Percentiles rank a stretch among this genome's conserved stretches.
These are phyloP conservation scores for Seira ritae DNA, from an alignment of 2,888 invertebrate species.

Conservation along the genomic window DNA sequence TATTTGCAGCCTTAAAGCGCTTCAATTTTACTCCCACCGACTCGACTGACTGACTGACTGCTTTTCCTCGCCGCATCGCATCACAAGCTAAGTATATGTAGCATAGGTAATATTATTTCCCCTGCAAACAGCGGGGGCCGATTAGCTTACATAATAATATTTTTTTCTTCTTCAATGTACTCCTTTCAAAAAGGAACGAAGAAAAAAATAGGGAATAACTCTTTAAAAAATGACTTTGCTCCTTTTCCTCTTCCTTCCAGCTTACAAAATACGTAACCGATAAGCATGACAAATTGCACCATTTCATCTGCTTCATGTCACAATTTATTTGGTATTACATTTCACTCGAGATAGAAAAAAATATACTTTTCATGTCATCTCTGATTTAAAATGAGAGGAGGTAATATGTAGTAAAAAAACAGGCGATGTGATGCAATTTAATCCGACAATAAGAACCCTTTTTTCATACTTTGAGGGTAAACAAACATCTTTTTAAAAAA, in stretches of 20 bases:
- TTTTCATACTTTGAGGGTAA: background rate
- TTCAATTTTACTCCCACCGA: conserved; percentile 56
- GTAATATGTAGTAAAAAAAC: background rate
- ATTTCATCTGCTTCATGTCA: conserved; percentile 62
- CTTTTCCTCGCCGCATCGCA: conserved; percentile 29
- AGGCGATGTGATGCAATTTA: conserved; percentile 4
- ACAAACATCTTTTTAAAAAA: background rate
- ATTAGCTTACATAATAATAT: conserved; percentile 62
- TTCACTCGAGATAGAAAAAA: conserved; percentile 3
- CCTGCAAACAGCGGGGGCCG: conserved; percentile 57
- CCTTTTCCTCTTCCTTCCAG: too few species aligned
- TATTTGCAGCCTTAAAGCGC: background rate
- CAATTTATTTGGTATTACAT: conserved; percentile 61
- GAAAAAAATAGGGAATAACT: too few species aligned
- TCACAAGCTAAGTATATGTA: conserved; percentile 32
- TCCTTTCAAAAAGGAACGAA: conserved; percentile 42
- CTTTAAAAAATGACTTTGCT: too few species aligned
- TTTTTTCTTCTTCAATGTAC: conserved; percentile 36
- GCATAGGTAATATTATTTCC: conserved; percentile 15
- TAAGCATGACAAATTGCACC: conserved; percentile 64
- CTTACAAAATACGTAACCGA: conserved; percentile 42
- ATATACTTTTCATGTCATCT: background rate
- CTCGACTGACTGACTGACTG: conserved; percentile 21
- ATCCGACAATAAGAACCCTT: conserved; percentile 16
- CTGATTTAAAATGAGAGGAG: too few species aligned